Conservation (phyloP, 2,888 invertebrate genomes). For the Pharmacophagus antenor region DNA sequence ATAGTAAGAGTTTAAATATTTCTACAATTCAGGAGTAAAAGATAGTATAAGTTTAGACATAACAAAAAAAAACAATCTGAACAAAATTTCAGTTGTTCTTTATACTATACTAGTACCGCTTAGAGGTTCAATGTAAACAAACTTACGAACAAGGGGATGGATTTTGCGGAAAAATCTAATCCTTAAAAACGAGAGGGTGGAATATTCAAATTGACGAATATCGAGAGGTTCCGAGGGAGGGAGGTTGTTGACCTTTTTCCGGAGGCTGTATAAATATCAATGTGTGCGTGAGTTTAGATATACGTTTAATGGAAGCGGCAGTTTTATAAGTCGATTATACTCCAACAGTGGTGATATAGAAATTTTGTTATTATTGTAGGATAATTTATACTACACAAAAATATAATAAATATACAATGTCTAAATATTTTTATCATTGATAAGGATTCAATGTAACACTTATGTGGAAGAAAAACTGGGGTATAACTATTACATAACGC, state of each 20-base stretch:
- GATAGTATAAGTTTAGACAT: no score
- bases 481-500: no score
- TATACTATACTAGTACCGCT: not conserved
- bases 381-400: no score
- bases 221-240: constrained; percentile 54
- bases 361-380: no score
- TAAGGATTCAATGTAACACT: no score
- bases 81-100: not conserved
- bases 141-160: constrained; percentile 27
- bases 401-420: no score
- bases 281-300: constrained; percentile 41
- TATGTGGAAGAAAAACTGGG: no score
- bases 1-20: no score
- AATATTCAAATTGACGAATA: constrained; percentile 73
- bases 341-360: no score
- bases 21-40: no score
- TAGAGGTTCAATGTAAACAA: constrained; percentile 36
- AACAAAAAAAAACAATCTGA: not conserved
- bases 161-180: constrained; percentile 61
- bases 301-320: constrained; percentile 35
- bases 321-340: not conserved
- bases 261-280: constrained; percentile 51
- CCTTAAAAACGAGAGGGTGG: constrained; percentile 58
- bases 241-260: constrained; percentile 68
- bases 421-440: no score